These are phyloP conservation scores for Ranitomeya variabilis DNA, from an alignment of 2,113 vertebrate species.

Conservation along the genomic window DNA sequence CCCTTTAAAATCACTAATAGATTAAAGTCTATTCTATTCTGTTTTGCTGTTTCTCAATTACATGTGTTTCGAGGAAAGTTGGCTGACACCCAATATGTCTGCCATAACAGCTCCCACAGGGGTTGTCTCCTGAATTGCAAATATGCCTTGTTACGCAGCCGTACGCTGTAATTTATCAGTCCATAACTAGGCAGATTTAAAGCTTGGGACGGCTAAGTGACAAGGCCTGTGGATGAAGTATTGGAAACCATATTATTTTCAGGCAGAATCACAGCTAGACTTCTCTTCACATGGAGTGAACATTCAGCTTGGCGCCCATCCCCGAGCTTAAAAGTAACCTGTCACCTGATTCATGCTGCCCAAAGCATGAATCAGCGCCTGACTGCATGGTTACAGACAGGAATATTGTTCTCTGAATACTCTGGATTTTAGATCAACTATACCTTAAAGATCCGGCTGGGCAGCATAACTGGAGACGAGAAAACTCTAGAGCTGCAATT, in stretches of 20 bases:
- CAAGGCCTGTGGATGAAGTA: not conserved
- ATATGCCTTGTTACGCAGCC: not conserved
- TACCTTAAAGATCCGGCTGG: too few species aligned
- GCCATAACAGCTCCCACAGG: constrained; percentile 4
- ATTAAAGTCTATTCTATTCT: not conserved
- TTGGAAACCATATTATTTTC: not conserved
- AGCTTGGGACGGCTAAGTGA: not conserved
- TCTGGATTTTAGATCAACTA: too few species aligned
- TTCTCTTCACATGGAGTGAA: not conserved
- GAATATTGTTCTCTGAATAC: too few species aligned
- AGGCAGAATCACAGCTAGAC: not conserved
- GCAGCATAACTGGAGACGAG: too few species aligned
- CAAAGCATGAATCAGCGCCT: too few species aligned
- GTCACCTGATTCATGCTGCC: not conserved
- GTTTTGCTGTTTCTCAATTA: not conserved
- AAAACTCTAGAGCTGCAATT: too few species aligned
- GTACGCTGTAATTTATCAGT: not conserved
- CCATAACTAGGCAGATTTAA: not conserved
- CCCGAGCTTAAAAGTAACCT: not conserved
- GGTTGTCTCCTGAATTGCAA: not conserved
- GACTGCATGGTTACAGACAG: too few species aligned
- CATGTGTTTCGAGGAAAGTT: not conserved
- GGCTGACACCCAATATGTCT: not conserved
- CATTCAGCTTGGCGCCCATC: not conserved
- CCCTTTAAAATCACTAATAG: not conserved